These are phyloP conservation scores for Kryptopterus vitreolus DNA, from an alignment of 2,797 vertebrate genomes.

Conservation along the genomic window DNA sequence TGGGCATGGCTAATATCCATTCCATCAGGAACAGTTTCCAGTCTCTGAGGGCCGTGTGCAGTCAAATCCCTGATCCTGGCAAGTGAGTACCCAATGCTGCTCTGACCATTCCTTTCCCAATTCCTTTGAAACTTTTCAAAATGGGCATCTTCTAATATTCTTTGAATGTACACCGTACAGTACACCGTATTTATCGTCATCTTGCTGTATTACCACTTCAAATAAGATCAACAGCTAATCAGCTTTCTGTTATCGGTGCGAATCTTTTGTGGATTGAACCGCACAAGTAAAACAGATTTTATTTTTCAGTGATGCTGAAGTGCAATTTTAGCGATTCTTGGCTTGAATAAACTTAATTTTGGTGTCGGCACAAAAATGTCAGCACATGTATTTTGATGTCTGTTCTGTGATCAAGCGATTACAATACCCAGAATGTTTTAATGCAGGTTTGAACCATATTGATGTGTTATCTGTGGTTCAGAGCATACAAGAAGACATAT, in stretches of 20 bases:
- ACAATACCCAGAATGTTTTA: background rate
- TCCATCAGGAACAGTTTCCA: conserved; percentile 98
- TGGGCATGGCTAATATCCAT: conserved; percentile 99
- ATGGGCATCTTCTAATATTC: background rate
- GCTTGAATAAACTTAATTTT: too few species aligned
- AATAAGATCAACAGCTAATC: too few species aligned
- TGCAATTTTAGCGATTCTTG: too few species aligned
- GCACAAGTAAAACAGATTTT: too few species aligned
- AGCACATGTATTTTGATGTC: background rate
- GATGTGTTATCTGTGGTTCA: background rate
- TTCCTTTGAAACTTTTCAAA: background rate
- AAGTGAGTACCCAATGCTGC: conserved; percentile 83
- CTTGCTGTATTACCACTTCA: too few species aligned
- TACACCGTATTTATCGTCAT: too few species aligned
- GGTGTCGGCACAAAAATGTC: too few species aligned
- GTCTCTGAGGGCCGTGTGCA: conserved; percentile 91
- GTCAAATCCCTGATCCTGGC: conserved; percentile 96
- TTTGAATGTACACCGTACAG: background rate
- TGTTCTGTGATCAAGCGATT: background rate
- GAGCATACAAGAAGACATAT: background rate
- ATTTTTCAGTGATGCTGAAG: too few species aligned
- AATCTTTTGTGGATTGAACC: too few species aligned
- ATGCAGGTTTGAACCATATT: background rate
- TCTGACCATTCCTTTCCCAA: background rate
- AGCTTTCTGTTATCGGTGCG: too few species aligned